Conservation (phyloP, 2,888 invertebrate species). For the Podotricha telesiphe region DNA sequence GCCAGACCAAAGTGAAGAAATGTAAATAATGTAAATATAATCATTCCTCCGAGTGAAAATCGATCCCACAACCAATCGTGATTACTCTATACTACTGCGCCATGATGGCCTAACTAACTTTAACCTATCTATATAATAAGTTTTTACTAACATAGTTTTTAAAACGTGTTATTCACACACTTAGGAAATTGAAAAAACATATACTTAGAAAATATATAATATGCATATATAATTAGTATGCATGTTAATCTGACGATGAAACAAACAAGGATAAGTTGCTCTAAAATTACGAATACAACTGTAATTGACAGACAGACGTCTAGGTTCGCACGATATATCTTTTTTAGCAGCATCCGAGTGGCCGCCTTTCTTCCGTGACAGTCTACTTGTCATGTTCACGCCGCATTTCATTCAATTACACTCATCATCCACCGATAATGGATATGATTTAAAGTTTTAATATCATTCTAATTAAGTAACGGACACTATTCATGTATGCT, state of each 20-base stretch:
- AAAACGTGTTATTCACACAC: too few relatives aligned
- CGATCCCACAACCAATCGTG: too few relatives aligned
- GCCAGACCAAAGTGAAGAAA: too few relatives aligned
- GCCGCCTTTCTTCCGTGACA: conserved; percentile 75
- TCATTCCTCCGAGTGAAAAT: too few relatives aligned
- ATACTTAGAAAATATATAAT: too few relatives aligned
- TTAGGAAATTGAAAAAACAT: too few relatives aligned
- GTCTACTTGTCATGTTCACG: conserved; percentile 70
- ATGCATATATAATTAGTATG: not conserved
- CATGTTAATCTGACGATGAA: not conserved
- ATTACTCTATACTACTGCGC: too few relatives aligned
- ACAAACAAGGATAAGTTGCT: not conserved
- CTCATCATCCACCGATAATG: conserved; percentile 17
- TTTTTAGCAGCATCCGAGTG: conserved; percentile 52
- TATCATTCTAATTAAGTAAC: not conserved
- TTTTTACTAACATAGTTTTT: too few relatives aligned
- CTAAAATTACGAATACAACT: not conserved
- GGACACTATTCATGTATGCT: not conserved
- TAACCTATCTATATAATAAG: too few relatives aligned
- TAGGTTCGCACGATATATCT: conserved; percentile 17
- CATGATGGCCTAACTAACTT: too few relatives aligned
- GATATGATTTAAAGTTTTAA: conserved; percentile 23
- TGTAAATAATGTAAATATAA: too few relatives aligned
- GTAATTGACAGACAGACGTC: not conserved
- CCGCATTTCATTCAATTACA: conserved; percentile 40